Evolutionary conservation across 2,888 invertebrate species (phyloP).

Genomic region (Caenorhabditis angaria): DNA sequence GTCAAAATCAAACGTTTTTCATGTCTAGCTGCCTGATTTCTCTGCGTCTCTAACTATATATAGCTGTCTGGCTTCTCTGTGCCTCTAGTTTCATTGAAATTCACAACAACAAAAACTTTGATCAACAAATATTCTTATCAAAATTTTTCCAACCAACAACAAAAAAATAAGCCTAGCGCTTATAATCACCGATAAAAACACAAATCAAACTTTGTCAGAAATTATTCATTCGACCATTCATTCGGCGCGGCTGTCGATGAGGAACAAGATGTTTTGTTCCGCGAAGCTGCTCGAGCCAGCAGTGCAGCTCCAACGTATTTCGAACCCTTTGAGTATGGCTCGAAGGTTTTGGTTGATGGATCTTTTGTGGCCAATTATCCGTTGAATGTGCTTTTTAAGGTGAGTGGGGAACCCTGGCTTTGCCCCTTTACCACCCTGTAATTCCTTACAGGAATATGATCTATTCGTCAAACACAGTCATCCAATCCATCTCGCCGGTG

Average conservation of each 20-base stretch:
- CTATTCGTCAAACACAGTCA: constrained; percentile 55
- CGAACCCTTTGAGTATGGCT: constrained; percentile 58
- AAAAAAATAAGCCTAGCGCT: no score
- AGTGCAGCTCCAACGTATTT: constrained; percentile 70
- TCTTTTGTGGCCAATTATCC: constrained; percentile 69
- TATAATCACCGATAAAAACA: neutral
- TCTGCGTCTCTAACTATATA: no score
- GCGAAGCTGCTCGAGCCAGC: constrained; percentile 66
- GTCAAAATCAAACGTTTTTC: no score
- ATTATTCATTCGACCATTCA: constrained; percentile 58
- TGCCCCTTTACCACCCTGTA: neutral
- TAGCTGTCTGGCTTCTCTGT: no score
- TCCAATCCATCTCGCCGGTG: constrained; percentile 56
- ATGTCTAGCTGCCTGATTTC: no score
- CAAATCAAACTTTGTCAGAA: constrained; percentile 43
- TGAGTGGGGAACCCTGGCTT: no score
- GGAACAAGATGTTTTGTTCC: constrained; percentile 61
- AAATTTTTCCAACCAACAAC: no score
- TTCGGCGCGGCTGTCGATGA: constrained; percentile 52
- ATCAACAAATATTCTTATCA: no score
- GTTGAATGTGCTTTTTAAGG: constrained; percentile 63
- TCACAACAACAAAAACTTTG: no score
- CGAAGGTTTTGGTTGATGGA: constrained; percentile 64
- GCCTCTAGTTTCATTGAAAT: no score
- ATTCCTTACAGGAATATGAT: constrained; percentile 62